These are phyloP conservation scores for Aldabrachelys gigantea DNA, from an alignment of 2,113 vertebrate genomes.

Conservation along the genomic window DNA sequence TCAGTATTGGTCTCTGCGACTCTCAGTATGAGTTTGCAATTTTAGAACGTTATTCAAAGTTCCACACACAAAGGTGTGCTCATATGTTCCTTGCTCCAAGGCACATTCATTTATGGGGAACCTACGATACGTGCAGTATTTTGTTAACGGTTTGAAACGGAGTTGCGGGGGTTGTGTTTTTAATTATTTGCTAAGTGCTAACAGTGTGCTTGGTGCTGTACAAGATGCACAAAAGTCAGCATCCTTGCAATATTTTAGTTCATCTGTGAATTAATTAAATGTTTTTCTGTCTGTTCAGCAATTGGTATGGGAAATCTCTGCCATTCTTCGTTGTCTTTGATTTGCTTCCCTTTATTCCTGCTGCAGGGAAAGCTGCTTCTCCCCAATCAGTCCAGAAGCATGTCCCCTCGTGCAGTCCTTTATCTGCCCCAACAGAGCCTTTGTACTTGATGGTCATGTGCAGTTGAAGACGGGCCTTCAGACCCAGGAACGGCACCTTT, in stretches of 20 bases:
- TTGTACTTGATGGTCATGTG: conserved; percentile 86
- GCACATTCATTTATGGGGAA: neutral
- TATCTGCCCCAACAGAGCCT: conserved; percentile 80
- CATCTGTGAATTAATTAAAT: neutral
- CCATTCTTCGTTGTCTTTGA: neutral
- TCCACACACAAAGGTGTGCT: neutral
- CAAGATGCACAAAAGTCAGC: neutral
- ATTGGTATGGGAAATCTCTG: neutral
- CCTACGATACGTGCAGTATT: neutral
- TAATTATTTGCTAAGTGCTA: neutral
- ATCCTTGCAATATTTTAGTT: neutral
- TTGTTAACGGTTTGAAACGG: neutral
- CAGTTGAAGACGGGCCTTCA: conserved; percentile 93
- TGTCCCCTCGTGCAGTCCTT: conserved; percentile 90
- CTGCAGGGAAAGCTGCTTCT: conserved; percentile 86
- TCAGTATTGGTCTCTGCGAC: neutral
- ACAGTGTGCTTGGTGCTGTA: neutral
- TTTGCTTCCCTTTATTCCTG: conserved; percentile 19
- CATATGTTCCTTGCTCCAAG: neutral
- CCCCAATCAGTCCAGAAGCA: conserved; percentile 86
- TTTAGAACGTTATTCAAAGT: neutral
- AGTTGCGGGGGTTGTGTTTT: neutral
- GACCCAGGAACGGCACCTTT: conserved; percentile 92
- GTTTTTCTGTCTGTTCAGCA: neutral
- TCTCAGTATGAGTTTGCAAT: neutral